Conservation (phyloP, 2,113 vertebrate genomes). For the Mustela lutreola region DNA sequence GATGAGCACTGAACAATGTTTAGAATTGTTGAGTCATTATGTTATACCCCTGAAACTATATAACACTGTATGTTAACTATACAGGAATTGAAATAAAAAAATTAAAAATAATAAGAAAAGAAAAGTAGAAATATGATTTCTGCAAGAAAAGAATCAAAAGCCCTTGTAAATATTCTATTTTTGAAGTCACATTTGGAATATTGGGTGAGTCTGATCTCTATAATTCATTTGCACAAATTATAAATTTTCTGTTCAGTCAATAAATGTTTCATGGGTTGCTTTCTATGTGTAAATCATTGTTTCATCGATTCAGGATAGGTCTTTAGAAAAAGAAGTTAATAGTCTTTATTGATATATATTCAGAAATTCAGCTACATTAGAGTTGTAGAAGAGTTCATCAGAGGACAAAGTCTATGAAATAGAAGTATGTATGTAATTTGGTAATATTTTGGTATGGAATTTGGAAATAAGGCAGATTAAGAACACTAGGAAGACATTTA, state of each 20-base stretch:
- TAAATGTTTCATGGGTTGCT: background rate
- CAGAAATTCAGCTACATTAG: background rate
- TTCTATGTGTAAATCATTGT: background rate
- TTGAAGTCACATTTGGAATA: background rate
- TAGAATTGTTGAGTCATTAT: background rate
- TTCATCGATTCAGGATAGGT: background rate
- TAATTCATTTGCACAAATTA: background rate
- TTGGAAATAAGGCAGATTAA: background rate
- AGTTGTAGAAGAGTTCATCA: background rate
- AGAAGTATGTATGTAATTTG: background rate
- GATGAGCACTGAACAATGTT: background rate
- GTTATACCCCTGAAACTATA: background rate
- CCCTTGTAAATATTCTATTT: background rate
- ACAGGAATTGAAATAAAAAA: background rate
- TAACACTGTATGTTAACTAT: background rate
- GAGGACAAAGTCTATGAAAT: background rate
- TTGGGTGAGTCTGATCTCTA: background rate
- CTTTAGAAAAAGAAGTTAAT: background rate
- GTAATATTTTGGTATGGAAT: background rate
- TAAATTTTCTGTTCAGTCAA: background rate
- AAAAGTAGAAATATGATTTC: background rate
- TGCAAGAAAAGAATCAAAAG: background rate
- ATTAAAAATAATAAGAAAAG: background rate
- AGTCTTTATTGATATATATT: background rate
- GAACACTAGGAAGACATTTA: background rate